phyloP scores from a whole-genome alignment of 2,797 vertebrate species.

The Sciurus vulgaris region DNA sequence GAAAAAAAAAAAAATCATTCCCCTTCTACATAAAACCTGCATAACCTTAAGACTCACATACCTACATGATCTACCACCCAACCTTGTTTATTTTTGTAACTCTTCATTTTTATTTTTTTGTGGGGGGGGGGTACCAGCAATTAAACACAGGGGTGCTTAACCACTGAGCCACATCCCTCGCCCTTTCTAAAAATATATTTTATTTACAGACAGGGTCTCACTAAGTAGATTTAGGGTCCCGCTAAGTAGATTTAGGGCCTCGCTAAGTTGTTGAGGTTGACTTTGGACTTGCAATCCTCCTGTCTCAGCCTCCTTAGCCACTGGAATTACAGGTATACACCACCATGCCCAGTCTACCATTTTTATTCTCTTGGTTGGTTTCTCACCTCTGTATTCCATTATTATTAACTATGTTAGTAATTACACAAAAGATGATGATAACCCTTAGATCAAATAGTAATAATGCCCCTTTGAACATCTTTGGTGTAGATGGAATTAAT shows the following conservation, averaged over 20 bases:
- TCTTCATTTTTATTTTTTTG: not conserved
- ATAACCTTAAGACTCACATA: constrained; percentile 50
- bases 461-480: not conserved
- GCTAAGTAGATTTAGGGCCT: too few relatives aligned
- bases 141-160: too few relatives aligned
- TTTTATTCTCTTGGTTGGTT: not conserved
- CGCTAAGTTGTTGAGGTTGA: too few relatives aligned
- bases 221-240: too few relatives aligned
- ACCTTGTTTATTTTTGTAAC: constrained; percentile 37
- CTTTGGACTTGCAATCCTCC: too few relatives aligned
- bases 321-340: too few relatives aligned
- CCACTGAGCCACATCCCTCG: too few relatives aligned
- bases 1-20: constrained; percentile 14
- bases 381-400: not conserved
- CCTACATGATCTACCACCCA: not conserved
- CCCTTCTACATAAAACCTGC: not conserved
- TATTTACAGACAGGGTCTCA: too few relatives aligned
- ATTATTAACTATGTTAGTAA: constrained; percentile 37
- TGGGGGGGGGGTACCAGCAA: too few relatives aligned
- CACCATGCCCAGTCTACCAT: too few relatives aligned
- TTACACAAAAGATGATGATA: not conserved
- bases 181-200: too few relatives aligned
- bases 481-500: not conserved
- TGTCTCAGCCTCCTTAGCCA: too few relatives aligned
- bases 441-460: not conserved